Percentiles rank a stretch among this genome's conserved stretches.
Conservation (phyloP, 30 jellyfish, hydroid and myxozoan species). For the Rhopilema esculentum region DNA sequence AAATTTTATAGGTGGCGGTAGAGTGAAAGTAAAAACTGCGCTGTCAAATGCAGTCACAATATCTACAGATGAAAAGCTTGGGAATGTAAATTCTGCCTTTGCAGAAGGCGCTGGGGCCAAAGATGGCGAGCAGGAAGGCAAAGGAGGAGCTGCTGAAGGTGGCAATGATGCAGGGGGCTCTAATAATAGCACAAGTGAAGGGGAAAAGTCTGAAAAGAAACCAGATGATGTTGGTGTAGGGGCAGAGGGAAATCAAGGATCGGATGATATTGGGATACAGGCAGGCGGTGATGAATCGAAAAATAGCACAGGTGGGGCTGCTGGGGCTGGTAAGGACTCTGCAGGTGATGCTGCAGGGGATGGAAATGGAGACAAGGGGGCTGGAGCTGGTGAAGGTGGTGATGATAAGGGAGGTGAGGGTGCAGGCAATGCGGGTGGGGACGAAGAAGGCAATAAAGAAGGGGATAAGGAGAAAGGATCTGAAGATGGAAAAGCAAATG, state of each 20-base stretch:
- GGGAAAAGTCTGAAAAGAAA: background rate
- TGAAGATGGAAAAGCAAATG: constrained; percentile 15
- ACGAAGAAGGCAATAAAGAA: constrained; percentile 6
- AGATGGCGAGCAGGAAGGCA: constrained; percentile 7
- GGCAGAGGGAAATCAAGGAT: constrained; percentile 40
- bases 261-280: constrained; percentile 12
- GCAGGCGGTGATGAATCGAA: constrained; percentile 32
- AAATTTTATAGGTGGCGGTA: background rate
- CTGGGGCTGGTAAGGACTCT: background rate
- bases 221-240: constrained; percentile 28
- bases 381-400: constrained; percentile 8
- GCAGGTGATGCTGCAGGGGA: constrained; percentile 14
- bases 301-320: constrained; percentile 1
- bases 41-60: background rate
- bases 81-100: background rate
- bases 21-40: background rate
- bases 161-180: background rate
- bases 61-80: background rate
- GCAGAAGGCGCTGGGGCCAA: background rate
- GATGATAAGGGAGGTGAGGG: background rate
- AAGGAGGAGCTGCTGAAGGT: constrained; percentile 1
- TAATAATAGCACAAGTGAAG: constrained; percentile 11
- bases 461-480: constrained; percentile 4
- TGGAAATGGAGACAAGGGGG: background rate
- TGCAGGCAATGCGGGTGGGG: background rate